Evolutionary conservation across 2,888 invertebrate genomes (phyloP), one percentile per base, ranked within the genome.

Genomic region (Leptopilina myrica): DNA sequence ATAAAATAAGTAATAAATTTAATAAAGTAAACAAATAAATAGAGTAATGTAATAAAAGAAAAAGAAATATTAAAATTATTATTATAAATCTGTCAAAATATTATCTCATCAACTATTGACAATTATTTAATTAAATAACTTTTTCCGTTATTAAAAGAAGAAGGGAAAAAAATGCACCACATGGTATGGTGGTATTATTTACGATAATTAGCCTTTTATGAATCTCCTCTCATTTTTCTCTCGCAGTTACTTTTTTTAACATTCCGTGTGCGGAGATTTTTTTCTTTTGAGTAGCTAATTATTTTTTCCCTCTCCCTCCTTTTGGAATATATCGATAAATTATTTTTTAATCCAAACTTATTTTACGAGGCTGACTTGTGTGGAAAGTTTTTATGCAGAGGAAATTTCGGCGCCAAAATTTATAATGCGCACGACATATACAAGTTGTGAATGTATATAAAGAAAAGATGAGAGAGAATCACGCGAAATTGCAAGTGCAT

Each of bases 401-500:
- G 56, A 53, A 73, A 53, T 49, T 56, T 56, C 9, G 73, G 33
- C 56, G 11, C 53, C 33, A 53, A 67, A 67, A 73, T 73, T 73
- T 73, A 73, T 73, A 15, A 73, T 33, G 33, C 33, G 33, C 33
- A 33, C 33, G 33, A 33, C 33, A 33, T 33, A 33, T 33, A 33
- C 33, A 33, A 33, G 33, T 2, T 33, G 33, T 33, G 33, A 33
- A 33, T 33, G 33, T 33, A 33, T 33, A 5, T 33, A 5, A 33
- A 33, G 33, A 33, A 33, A 33, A 33, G 33, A 33, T 33, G 33
- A 33, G 33, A 33, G 53, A 49, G 49, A 15, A 53, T 14, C 43
- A 69, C 14, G 49, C 67, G 49, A 69, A 69, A 69, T 69, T 69
- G 49, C 49, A 73, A 73, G 53, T 73, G 53, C 73, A 73, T 73